Evolutionary conservation across 2,113 vertebrate genomes (phyloP).

Genomic region (Paracanthobrama guichenoti): DNA sequence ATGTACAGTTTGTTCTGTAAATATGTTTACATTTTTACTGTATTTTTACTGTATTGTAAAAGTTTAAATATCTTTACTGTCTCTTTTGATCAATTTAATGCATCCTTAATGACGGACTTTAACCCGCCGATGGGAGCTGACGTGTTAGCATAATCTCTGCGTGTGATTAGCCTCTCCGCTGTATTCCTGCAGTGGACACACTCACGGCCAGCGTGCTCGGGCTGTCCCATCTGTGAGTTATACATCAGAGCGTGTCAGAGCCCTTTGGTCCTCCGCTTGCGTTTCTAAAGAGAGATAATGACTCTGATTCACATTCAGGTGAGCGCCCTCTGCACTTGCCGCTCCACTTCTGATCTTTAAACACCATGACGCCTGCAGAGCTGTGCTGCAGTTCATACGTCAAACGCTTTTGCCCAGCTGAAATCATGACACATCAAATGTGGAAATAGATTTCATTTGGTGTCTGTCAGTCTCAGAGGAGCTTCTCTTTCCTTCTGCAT

Average conservation of each 20-base stretch:
- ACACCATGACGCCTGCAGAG: slow-evolving; percentile 17
- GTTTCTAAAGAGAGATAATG: slow-evolving; percentile 62
- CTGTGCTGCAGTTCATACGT: slow-evolving; percentile 28
- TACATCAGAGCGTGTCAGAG: slow-evolving; percentile 30
- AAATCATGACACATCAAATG: slow-evolving; percentile 32
- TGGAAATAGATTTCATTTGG: slow-evolving; percentile 18
- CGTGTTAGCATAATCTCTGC: too few relatives aligned
- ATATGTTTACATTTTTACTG: too few relatives aligned
- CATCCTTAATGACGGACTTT: too few relatives aligned
- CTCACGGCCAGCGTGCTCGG: too few relatives aligned
- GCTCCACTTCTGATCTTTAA: slow-evolving; percentile 42
- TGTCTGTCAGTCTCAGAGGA: not conserved
- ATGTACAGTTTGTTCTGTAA: too few relatives aligned
- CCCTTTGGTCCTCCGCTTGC: slow-evolving; percentile 30
- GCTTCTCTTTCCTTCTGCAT: not conserved
- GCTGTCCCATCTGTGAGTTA: slow-evolving; percentile 33
- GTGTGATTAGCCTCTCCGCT: too few relatives aligned
- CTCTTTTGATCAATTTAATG: too few relatives aligned
- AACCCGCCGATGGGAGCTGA: too few relatives aligned
- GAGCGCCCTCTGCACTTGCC: slow-evolving; percentile 48
- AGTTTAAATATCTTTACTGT: too few relatives aligned
- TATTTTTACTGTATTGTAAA: too few relatives aligned
- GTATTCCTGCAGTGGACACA: too few relatives aligned
- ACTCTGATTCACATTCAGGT: slow-evolving; percentile 67
- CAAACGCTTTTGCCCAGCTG: slow-evolving; percentile 19